Evolutionary conservation across 2,797 vertebrate species (phyloP).

Genomic region (Dendrocincla tyrannina): DNA sequence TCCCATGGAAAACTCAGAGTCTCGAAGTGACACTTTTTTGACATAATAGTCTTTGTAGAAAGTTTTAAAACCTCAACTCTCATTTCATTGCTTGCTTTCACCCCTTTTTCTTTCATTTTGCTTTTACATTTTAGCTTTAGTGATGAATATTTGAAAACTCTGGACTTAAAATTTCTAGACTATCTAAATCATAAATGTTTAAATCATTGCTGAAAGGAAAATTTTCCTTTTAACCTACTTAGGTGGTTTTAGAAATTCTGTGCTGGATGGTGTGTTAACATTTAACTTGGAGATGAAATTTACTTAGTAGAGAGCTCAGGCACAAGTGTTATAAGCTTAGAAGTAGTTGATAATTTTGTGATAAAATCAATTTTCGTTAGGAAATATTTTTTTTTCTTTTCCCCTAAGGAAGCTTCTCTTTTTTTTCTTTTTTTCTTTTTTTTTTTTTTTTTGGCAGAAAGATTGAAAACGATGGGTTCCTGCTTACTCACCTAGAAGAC

Average conservation of each 20-base stretch:
- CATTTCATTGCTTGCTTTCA: neutral
- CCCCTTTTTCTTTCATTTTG: neutral
- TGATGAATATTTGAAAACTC: neutral
- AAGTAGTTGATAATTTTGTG: neutral
- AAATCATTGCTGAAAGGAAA: neutral
- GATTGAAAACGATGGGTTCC: neutral
- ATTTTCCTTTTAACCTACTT: neutral
- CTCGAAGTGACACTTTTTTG: neutral
- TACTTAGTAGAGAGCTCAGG: neutral
- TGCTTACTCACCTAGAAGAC: neutral
- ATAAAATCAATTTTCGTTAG: neutral
- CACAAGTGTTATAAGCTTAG: neutral
- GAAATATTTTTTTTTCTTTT: neutral
- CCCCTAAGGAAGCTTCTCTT: neutral
- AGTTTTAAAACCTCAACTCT: neutral
- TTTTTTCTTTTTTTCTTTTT: neutral
- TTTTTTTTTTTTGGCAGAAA: neutral
- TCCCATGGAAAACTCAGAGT: neutral
- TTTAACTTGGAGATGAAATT: slow-evolving; percentile 16
- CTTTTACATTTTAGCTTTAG: neutral
- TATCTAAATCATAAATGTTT: neutral
- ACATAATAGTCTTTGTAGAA: neutral
- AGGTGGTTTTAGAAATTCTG: neutral
- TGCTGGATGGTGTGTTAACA: neutral
- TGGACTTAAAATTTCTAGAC: neutral